phyloP scores from a whole-genome alignment of 2,888 invertebrate genomes.

The Ochropleura leucogaster region DNA sequence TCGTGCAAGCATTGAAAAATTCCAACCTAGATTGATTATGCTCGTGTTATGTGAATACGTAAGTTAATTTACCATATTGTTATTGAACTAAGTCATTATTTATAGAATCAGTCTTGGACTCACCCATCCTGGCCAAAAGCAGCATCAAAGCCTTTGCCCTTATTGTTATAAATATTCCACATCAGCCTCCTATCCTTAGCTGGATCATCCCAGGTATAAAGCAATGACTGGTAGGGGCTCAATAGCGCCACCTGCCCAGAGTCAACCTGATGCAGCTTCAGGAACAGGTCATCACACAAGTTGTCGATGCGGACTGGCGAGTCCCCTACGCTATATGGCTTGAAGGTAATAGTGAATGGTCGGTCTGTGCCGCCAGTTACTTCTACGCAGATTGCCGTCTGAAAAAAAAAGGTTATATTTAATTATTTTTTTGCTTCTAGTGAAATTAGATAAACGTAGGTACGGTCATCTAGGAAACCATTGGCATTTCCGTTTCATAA shows the following conservation, averaged over 20 bases:
- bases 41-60: too few species aligned
- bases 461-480: too few species aligned
- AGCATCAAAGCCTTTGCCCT: conserved; percentile 93
- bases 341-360: conserved; percentile 94
- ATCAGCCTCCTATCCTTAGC: conserved; percentile 92
- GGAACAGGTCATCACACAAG: conserved; percentile 94
- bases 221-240: conserved; percentile 93
- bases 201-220: conserved; percentile 97
- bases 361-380: conserved; percentile 94
- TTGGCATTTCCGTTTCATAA: neutral
- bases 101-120: conserved; percentile 52
- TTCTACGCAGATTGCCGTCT: conserved; percentile 93
- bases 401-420: conserved; percentile 61
- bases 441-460: neutral
- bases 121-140: conserved; percentile 93
- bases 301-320: conserved; percentile 96
- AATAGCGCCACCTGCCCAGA: conserved; percentile 92
- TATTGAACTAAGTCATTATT: too few species aligned
- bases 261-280: conserved; percentile 93
- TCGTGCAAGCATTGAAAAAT: too few species aligned
- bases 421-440: neutral
- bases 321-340: conserved; percentile 94
- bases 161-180: conserved; percentile 96
- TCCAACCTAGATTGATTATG: too few species aligned
- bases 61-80: too few species aligned